Percentiles rank a stretch among this genome's conserved stretches.
phyloP scores from a whole-genome alignment of 2,888 invertebrate species.

The Microchrysa polita region DNA sequence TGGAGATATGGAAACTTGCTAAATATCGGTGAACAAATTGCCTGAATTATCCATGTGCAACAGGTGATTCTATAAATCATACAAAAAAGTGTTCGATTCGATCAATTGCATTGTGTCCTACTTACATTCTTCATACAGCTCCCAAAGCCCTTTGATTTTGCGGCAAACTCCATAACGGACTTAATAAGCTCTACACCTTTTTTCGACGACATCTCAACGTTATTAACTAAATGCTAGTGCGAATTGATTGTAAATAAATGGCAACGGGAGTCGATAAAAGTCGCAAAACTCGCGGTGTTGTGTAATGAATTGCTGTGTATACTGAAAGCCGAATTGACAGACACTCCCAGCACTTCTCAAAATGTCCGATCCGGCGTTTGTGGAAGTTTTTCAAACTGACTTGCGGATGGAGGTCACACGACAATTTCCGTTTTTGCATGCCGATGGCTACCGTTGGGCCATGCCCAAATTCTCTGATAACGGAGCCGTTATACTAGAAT shows the following conservation, averaged over 20 bases:
- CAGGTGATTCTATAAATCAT: too few relatives aligned
- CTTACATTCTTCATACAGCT: slow-evolving; percentile 65
- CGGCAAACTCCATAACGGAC: slow-evolving; percentile 58
- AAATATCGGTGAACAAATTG: too few relatives aligned
- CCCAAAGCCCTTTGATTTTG: slow-evolving; percentile 63
- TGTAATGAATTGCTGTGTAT: neutral
- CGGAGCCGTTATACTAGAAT: slow-evolving; percentile 8
- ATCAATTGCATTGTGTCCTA: slow-evolving; percentile 13
- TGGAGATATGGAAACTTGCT: too few relatives aligned
- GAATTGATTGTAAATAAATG: too few relatives aligned
- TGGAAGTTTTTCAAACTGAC: slow-evolving; percentile 30
- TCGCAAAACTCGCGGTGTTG: neutral
- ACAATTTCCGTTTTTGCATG: slow-evolving; percentile 30
- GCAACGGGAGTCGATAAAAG: too few relatives aligned
- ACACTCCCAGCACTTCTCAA: slow-evolving; percentile 19
- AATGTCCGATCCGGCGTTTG: slow-evolving; percentile 3
- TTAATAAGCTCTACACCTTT: slow-evolving; percentile 63
- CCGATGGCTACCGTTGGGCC: slow-evolving; percentile 11
- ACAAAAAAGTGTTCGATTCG: neutral
- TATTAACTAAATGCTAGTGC: neutral
- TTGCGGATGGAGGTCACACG: slow-evolving; percentile 38
- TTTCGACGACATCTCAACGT: slow-evolving; percentile 52
- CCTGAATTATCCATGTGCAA: too few relatives aligned
- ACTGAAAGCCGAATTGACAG: neutral
- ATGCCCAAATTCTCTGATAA: neutral